Base-by-base conservation (phyloP, 2,888 invertebrate genomes). In the Orthosia gothica region DNA sequence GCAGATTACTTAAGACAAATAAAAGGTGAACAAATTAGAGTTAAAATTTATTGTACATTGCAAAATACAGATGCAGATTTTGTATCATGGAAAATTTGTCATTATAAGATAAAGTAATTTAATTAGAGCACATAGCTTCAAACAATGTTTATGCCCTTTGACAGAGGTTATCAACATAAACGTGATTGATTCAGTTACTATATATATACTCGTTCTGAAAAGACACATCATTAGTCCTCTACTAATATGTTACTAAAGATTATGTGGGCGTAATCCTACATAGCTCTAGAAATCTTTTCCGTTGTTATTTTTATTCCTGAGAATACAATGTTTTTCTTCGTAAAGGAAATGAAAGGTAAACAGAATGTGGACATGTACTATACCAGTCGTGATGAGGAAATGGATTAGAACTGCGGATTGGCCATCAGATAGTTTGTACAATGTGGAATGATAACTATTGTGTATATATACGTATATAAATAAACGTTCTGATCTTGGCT, bases 121-220 rank as follows among this genome's bases (percentile, higher is more conserved):
- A 82, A 82, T 64, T 64, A 76, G 70, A 82, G 20, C 77, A 47
- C 40, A 47, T n/a, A 55, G 11, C 13, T 16, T 26, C 26, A 52
- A 40, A 68, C 32, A 54, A 68, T 70, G 32, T 71, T 49, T 59
- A 66, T 61, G 23, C 45, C 23, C 59, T 81, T 45, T 64, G 32
- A 59, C 61, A 70, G 15, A 61, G 72, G 74, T 74, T 85, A 86
- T 84, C 84, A 63, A 18, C 7, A 32, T 4, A 20, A 50, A 32
- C 70, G 67, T 72, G 71, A 72, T 70, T 65, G 20, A 61, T 23
- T 40, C 40, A 32, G 13, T 13, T 49, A 40, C 40, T 40, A 32
- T 18, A 66, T 50, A 0, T 78, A 23, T 23, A 61, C 32, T 64
- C 26, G n/a, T 18, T 68, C 54, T 59, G 40, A 40, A 67, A 67